Conservation (phyloP, 2,888 invertebrate species). For the Pollenia amentaria region DNA sequence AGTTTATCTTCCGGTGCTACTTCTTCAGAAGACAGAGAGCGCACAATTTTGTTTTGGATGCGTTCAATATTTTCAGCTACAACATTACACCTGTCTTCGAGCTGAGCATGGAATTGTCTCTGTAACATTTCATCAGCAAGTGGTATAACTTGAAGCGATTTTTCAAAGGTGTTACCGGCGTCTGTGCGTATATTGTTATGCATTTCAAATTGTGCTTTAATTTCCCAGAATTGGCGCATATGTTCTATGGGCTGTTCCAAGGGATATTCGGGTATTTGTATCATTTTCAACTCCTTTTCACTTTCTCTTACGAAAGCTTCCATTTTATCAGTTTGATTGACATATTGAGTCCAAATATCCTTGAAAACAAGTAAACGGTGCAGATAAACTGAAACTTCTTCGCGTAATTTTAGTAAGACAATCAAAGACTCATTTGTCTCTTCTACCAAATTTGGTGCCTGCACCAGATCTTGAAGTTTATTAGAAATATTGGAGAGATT, state of each 20-base stretch:
- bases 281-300: conserved; percentile 88
- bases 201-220: conserved; percentile 94
- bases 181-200: conserved; percentile 91
- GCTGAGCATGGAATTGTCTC: conserved; percentile 90
- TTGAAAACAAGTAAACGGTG: conserved; percentile 90
- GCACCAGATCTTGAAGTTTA: conserved; percentile 90
- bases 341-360: conserved; percentile 91
- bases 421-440: conserved; percentile 90
- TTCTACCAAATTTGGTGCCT: conserved; percentile 90
- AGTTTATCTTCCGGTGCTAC: conserved; percentile 91
- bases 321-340: conserved; percentile 89
- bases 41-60: conserved; percentile 89
- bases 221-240: conserved; percentile 94
- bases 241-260: conserved; percentile 88
- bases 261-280: conserved; percentile 88
- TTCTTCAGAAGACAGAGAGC: conserved; percentile 90
- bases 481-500: conserved; percentile 90
- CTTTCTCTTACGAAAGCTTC: conserved; percentile 91
- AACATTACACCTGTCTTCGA: conserved; percentile 91
- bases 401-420: conserved; percentile 89
- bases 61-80: conserved; percentile 88
- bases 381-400: conserved; percentile 90
- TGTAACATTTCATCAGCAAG: conserved; percentile 94
- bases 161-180: conserved; percentile 90
- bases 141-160: conserved; percentile 91